Evolutionary conservation across 1,140 invertebrate genomes (phyloP), one percentile per base, ranked within the genome.

Genomic region (Parapsyche elsis): DNA sequence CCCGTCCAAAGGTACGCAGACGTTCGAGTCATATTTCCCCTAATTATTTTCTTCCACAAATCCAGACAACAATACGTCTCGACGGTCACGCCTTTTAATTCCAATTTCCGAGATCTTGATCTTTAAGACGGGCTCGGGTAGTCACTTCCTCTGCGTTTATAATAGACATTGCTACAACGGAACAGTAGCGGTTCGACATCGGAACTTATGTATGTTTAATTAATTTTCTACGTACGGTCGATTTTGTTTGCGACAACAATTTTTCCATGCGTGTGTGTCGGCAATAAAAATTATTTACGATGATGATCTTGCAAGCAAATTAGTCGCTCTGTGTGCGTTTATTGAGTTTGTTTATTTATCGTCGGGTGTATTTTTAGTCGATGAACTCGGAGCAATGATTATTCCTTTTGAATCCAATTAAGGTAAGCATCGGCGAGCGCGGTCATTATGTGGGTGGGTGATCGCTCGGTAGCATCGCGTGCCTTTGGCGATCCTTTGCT

Each of bases 51-150:
- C 45, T 46, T 73, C 71, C 71, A 49, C 71, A 73, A 46, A 26
- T 61, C 57, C 75, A 77, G 75, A 77, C 75, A 77, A 77, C 75
- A 77, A 77, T 77, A 45, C 53, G n/a, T 64, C n/a, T 46, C 64
- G 21, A 24, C 53, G 45, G 75, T 77, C 75, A 77, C 59, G 75
- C 75, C 53, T 77, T 77, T 77, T 77, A 26, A 77, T 77, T 77
- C 49, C 46, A 49, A 57, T 64, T 49, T 77, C 53, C 71, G 24
- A 77, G 57, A 77, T 77, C 75, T 59, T 23, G 53, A 67, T 67
- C 64, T 26, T 61, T 5, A 26, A 53, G 16, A 14, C 49, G 49
- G n/a, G 30, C 30, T 38, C 2, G 30, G 30, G 30, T 38, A 38
- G 30, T 38, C 30, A 53, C 49, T 53, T 53, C 49, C 49, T 53